Evolutionary conservation across 2,113 vertebrate species (phyloP), one percentile per base, ranked within the genome.

Genomic region (Aythya baeri): DNA sequence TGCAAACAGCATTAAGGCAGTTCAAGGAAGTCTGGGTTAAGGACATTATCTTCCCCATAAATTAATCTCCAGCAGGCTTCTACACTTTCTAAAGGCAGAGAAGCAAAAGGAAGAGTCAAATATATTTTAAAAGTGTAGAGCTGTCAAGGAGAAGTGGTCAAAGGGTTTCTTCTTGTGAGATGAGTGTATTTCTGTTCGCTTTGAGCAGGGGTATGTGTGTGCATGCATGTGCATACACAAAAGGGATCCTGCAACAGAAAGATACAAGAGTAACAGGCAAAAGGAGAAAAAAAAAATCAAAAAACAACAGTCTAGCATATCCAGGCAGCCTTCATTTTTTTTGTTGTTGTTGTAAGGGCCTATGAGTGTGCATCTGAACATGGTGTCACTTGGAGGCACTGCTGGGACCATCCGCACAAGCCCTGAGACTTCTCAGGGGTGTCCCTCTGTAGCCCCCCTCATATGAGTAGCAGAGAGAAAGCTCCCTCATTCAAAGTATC

Each of bases 51-150:
- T 77, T 94, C 95, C 95, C 96, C 83, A 84, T 71, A 97, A 98
- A 97, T 98, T 98, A 98, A 98, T 98, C 98, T 98, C 95, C 91
- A 96, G 97, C 88, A 87, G 97, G 95, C 95, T 98, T 98, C 96
- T 95, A 96, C 96, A 89, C 96, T 98, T 97, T 96, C 91, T 83
- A 92, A 97, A 97, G 92, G 74, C 95, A 87, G 93, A 81, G 94
- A 96, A 96, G 93, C 86, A 91, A 97, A 98, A 91, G 94, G 97
- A 98, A 98, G 98, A 98, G 96, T 98, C 98, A 98, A 98, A 98
- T 97, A 97, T 96, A 96, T 98, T 98, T 99, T 98, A 97, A 98
- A 96, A 98, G 97, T 97, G 97, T 22, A 96, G 98, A 97, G 83
- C 80, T 87, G 84, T 86, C 75, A 96, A 95, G 68, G 95, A 71